Evolutionary conservation across 2,888 invertebrate genomes (phyloP).

Genomic region (Coenonympha arcania): DNA sequence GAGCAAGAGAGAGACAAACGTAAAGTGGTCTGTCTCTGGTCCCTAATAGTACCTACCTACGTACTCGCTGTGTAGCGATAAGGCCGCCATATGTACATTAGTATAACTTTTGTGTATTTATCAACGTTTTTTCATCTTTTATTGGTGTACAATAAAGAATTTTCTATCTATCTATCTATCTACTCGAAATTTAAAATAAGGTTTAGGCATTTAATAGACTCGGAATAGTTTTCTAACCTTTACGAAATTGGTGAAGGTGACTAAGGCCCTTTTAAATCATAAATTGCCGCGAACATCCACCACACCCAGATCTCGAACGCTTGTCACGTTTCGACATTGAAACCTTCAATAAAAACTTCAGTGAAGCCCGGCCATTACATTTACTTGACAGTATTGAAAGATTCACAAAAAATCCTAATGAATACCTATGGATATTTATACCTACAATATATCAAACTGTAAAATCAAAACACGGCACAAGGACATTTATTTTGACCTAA

Average conservation of each 20-base stretch:
- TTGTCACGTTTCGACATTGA: slow-evolving; percentile 17
- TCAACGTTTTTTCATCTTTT: no score
- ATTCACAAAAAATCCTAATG: background rate
- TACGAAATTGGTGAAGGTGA: slow-evolving; percentile 5
- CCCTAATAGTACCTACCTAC: no score
- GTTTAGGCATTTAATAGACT: slow-evolving; percentile 7
- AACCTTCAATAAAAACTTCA: slow-evolving; percentile 24
- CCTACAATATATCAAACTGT: background rate
- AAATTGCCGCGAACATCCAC: slow-evolving; percentile 22
- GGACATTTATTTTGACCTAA: no score
- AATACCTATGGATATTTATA: background rate
- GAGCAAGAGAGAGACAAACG: no score
- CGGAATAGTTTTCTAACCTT: slow-evolving; percentile 14
- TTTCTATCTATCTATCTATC: no score
- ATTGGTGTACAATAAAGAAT: no score
- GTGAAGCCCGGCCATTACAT: slow-evolving; percentile 2
- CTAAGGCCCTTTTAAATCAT: slow-evolving; percentile 13
- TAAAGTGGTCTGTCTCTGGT: no score
- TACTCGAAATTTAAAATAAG: no score
- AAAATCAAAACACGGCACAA: no score
- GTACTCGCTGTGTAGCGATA: no score
- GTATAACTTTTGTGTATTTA: no score
- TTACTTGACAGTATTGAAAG: slow-evolving; percentile 2
- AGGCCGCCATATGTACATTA: no score
- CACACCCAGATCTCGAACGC: slow-evolving; percentile 16